These are phyloP conservation scores for Sturnus vulgaris DNA, from an alignment of 2,113 vertebrate species.

Conservation along the genomic window DNA sequence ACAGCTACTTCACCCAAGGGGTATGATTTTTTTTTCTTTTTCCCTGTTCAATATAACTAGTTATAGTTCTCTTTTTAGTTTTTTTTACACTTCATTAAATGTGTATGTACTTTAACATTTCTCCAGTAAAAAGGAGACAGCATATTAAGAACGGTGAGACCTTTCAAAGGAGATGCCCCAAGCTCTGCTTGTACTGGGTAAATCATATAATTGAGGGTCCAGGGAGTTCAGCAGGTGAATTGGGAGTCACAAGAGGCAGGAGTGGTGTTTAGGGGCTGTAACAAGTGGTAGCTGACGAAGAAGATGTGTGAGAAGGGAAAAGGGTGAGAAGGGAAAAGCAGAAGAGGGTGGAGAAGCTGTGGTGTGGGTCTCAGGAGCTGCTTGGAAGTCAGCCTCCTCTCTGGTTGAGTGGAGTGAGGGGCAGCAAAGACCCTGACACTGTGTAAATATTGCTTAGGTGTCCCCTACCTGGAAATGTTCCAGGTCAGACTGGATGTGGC, in stretches of 20 bases:
- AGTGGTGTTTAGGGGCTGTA: neutral
- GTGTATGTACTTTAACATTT: neutral
- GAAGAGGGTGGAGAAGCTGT: neutral
- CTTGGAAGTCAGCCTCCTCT: neutral
- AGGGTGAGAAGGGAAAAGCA: neutral
- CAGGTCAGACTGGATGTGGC: neutral
- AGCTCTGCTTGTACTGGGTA: neutral
- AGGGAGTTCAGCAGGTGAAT: neutral
- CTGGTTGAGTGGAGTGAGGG: neutral
- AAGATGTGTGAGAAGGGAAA: neutral
- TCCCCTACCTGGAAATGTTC: neutral
- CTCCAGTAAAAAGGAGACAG: neutral
- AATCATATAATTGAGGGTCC: neutral
- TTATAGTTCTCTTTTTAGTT: neutral
- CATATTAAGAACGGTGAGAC: neutral
- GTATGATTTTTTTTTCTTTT: neutral
- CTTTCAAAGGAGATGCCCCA: neutral
- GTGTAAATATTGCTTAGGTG: neutral
- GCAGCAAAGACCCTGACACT: neutral
- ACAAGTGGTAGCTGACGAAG: neutral
- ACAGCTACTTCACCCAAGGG: neutral
- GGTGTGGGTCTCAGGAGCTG: neutral
- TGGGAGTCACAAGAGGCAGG: neutral
- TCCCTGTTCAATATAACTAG: neutral
- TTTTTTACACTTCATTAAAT: neutral